phyloP scores from a whole-genome alignment of 2,113 vertebrate genomes.

The Scortum barcoo region DNA sequence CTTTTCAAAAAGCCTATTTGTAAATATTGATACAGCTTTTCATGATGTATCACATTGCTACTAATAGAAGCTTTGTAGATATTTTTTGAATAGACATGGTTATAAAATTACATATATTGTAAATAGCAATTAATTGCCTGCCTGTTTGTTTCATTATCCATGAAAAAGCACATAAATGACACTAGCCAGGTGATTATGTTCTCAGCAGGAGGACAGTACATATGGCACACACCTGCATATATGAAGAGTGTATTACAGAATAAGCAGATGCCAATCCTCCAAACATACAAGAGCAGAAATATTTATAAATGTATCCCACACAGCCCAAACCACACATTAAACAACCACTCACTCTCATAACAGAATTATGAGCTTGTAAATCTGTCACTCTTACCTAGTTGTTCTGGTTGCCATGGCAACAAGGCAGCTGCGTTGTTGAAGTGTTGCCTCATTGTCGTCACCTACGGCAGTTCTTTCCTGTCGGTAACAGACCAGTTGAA shows the following conservation, averaged over 20 bases:
- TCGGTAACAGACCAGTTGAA: not conserved
- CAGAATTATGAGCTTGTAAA: slow-evolving; percentile 28
- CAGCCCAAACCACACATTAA: slow-evolving; percentile 12
- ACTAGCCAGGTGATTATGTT: not conserved
- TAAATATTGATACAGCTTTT: not conserved
- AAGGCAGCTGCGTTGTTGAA: not conserved
- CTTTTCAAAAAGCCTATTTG: not conserved
- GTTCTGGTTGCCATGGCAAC: slow-evolving; percentile 27
- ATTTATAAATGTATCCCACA: slow-evolving; percentile 25
- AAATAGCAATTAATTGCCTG: not conserved
- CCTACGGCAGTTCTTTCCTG: not conserved
- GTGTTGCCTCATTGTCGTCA: not conserved
- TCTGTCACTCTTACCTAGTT: slow-evolving; percentile 12
- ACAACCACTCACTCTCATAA: slow-evolving; percentile 5
- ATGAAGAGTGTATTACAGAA: not conserved
- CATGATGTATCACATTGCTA: not conserved
- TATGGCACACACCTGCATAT: slow-evolving; percentile 10
- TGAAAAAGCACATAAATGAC: not conserved
- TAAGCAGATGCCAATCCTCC: slow-evolving; percentile 8
- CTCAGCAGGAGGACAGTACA: not conserved
- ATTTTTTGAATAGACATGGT: not conserved
- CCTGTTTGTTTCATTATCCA: not conserved
- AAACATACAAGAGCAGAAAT: not conserved
- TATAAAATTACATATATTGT: not conserved
- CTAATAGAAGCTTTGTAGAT: not conserved